A percentile compares a stretch with the other conserved stretches of the same genome.
phyloP scores from a whole-genome alignment of 2,888 invertebrate species.

The Drosophila histrio region DNA sequence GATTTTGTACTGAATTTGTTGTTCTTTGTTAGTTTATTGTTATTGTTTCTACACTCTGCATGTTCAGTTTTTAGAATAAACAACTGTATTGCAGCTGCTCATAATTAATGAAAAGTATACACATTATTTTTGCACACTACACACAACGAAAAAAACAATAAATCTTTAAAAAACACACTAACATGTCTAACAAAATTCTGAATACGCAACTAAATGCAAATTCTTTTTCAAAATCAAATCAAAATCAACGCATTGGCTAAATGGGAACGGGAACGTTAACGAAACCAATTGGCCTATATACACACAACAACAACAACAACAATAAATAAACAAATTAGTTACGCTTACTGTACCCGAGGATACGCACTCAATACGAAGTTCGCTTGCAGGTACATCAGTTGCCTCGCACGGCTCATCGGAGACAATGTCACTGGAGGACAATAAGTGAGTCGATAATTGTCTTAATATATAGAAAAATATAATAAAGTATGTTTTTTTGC shows the following conservation, averaged over 20 bases:
- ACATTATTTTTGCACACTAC: conserved; percentile 57
- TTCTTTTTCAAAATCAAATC: conserved; percentile 42
- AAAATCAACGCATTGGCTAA: conserved; percentile 40
- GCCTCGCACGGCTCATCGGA: conserved; percentile 84
- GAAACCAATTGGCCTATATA: conserved; percentile 17
- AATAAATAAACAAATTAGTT: conserved; percentile 70
- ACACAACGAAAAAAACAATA: conserved; percentile 28
- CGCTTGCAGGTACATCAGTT: conserved; percentile 84
- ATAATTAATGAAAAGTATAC: conserved; percentile 30
- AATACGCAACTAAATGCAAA: conserved; percentile 55
- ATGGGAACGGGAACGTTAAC: conserved; percentile 31
- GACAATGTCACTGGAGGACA: conserved; percentile 84
- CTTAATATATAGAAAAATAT: background rate
- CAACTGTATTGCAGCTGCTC: conserved; percentile 36
- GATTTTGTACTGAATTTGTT: conserved; percentile 68
- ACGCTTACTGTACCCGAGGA: conserved; percentile 84
- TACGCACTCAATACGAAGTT: conserved; percentile 84
- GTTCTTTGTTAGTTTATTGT: conserved; percentile 24
- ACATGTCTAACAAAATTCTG: conserved; percentile 54
- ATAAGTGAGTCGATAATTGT: conserved; percentile 75
- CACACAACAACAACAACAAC: conserved; percentile 15
- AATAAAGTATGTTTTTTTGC: background rate
- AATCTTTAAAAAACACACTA: conserved; percentile 36
- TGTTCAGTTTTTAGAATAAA: conserved; percentile 24
- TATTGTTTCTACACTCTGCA: conserved; percentile 32